Evolutionary conservation across 2,888 invertebrate genomes (phyloP), one percentile per base, ranked within the genome.

Genomic region (Eupithecia pulchellata): DNA sequence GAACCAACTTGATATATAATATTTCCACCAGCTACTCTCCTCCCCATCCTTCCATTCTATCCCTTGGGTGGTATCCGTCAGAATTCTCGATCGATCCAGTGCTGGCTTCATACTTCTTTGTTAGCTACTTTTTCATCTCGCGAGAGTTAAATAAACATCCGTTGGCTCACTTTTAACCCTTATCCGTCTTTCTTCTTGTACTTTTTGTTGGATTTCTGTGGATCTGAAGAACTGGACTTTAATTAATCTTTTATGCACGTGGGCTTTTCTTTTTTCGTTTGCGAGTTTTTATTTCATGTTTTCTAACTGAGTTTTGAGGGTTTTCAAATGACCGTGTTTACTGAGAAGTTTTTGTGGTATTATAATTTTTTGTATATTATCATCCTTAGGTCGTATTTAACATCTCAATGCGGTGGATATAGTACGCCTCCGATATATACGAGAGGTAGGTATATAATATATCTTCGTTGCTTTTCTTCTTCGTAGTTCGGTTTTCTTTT

Each of bases 141-240:
- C 82, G 87, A 87, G 92, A 90, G 91, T 92, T 91, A 91, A 87
- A 86, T 84, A 84, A 88, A 89, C 85, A 90, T 87, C 61, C 83
- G 81, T 84, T 82, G 85, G 84, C 83, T 82, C 81, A 79, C 77
- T 82, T 79, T 79, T 77, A 78, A 83, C 81, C 82, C 81, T 57
- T 57, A 27, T 29, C 27, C 29, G 57, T 57, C 29, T 57, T 57
- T 29, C 14, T 29, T 57, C 57, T 57, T 29, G 29, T 17, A 17
- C 29, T 57, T 57, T 57, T 61, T 61, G 60, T 60, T 25, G 8
- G 25, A 61, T 36, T 52, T 52, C 52, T 61, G 14, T 29, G 14
- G 27, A 57, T 29, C 27, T 57, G 57, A 57, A 29, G 6, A 29
- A 29, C 29, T 57, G 27, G 29, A 17, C 57, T 29, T 29, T 27